phyloP scores from a whole-genome alignment of 2,888 invertebrate genomes.

The Thymelicus sylvestris region DNA sequence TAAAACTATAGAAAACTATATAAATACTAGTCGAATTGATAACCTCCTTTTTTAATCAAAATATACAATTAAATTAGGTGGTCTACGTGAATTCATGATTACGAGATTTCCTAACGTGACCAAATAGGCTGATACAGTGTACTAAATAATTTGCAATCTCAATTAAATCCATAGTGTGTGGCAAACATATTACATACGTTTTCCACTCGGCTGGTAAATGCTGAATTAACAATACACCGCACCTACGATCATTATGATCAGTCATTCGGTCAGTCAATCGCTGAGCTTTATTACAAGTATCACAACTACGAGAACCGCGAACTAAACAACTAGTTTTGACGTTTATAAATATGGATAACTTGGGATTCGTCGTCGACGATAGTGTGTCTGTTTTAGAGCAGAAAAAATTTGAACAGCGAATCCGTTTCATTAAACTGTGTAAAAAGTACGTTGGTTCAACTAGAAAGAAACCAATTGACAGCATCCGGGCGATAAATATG shows the following conservation, averaged over 20 bases:
- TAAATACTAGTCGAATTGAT: too few species aligned
- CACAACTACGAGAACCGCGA: constrained; percentile 29
- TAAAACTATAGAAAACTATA: too few species aligned
- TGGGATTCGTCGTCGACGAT: constrained; percentile 65
- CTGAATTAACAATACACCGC: constrained; percentile 59
- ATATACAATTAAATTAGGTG: too few species aligned
- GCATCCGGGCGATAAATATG: not conserved
- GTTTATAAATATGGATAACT: constrained; percentile 61
- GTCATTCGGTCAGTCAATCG: constrained; percentile 47
- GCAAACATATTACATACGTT: constrained; percentile 39
- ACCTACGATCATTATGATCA: constrained; percentile 44
- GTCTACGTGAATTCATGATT: too few species aligned
- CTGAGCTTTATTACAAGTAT: constrained; percentile 39
- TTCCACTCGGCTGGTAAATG: constrained; percentile 54
- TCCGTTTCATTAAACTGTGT: not conserved
- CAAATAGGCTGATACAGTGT: not conserved
- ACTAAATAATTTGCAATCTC: constrained; percentile 19
- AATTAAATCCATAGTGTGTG: not conserved
- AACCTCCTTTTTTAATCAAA: too few species aligned
- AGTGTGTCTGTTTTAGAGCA: not conserved
- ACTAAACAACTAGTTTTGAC: not conserved
- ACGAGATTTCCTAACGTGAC: too few species aligned
- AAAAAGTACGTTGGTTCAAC: not conserved
- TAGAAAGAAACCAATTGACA: not conserved
- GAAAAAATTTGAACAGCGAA: not conserved